Evolutionary conservation across 2,113 vertebrate genomes (phyloP).

Genomic region (Scomber colias): DNA sequence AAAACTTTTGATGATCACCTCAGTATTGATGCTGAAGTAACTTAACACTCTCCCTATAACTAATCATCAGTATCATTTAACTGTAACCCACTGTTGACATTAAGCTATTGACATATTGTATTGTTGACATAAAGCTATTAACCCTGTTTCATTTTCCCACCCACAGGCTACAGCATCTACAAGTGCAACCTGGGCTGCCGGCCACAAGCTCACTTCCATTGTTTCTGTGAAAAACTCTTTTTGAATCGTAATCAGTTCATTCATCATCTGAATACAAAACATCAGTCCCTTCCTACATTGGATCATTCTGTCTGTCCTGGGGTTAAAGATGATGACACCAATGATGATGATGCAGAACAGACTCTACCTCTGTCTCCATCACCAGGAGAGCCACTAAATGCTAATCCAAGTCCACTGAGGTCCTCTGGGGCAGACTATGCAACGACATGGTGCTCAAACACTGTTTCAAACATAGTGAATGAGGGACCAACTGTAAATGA

Average conservation of each 20-base stretch:
- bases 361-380: background rate
- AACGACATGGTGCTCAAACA: background rate
- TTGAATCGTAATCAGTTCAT: background rate
- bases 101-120: too few relatives aligned
- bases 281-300: background rate
- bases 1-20: too few relatives aligned
- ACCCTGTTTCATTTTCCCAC: background rate
- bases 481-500: background rate
- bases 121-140: background rate
- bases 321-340: background rate
- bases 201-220: background rate
- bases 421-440: background rate
- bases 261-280: slow-evolving; percentile 8
- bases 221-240: background rate
- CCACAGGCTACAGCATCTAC: background rate
- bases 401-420: background rate
- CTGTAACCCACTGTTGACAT: background rate
- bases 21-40: too few relatives aligned
- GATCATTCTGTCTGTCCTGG: background rate
- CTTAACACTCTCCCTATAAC: too few relatives aligned
- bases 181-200: slow-evolving; percentile 10
- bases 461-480: background rate
- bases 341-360: background rate
- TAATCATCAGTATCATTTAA: too few relatives aligned
- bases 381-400: background rate